Base-by-base conservation (phyloP, 2,113 vertebrate genomes). In the Zeus faber region DNA sequence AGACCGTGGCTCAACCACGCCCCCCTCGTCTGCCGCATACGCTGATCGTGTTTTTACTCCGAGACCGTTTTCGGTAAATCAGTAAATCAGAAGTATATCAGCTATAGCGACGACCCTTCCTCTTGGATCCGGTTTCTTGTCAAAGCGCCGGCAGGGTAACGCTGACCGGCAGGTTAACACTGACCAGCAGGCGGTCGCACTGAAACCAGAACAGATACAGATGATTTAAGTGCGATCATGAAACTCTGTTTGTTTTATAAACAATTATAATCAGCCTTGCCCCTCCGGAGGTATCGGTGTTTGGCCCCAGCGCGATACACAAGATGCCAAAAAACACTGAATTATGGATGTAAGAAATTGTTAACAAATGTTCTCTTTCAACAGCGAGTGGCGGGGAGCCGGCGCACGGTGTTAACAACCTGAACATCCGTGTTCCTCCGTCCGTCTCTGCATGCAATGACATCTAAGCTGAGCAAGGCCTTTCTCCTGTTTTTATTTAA, bases 361-460 rank as follows among this genome's bases (percentile, higher is more conserved):
- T 41, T 74, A 70, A 72, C 68, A 85, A 79, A 81, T 76, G 76
- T 62, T 75, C 48, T 62, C n/a, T 67, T 70, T 8, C 54, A 65
- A 67, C 49, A 39, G 48, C 25, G 3, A 54, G 48, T 23, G 25
- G 37, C 39, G 1, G 43, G 4, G 61, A 65, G 47, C 43, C 43
- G 1, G 37, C 29, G 9, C 26, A 6, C 26, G 10, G 29, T 27
- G 62, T 62, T 56, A 73, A 69, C 57, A 63, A 44, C 27, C 39
- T 62, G 61, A 22, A 52, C 24, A 1, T 62, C 52, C 53, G 41
- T 7, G 26, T 29, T 22, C 14, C 17, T 31, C 40, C 22, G 25
- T 25, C 40, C 27, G 24, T 35, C 53, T 26, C 27, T 35, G 1
- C 49, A 16, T 25, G 17, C 53, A 37, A 51, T 58, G 50, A 73